Evolutionary conservation across 2,113 vertebrate genomes (phyloP), one percentile per base, ranked within the genome.

Genomic region (Balaeniceps rex): DNA sequence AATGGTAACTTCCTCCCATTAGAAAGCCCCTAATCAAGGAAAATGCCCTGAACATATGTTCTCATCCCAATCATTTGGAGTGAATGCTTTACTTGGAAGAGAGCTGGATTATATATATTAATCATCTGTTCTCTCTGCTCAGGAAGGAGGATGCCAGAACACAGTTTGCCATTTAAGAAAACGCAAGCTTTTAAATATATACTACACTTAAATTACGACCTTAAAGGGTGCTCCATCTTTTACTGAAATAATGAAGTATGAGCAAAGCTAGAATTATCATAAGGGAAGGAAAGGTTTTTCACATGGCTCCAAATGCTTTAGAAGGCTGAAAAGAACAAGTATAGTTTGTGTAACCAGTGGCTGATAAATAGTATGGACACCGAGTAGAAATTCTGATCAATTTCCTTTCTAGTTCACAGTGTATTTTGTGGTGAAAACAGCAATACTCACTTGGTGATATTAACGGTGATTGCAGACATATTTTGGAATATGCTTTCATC

Each of bases 401-500:
- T 29, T 31, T 55, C 47, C 52, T 78, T 65, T 52, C 55, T 70
- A 51, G 46, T 33, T 58, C 58, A 38, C 33, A 58, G 23, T 36
- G 52, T 38, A 12, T 70, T 71, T 64, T 75, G 31, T 63, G 40
- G 58, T 60, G 63, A 72, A 58, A 33, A 34, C 1, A 71, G 65
- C 47, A 70, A 13, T 40, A 94, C 97, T 97, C 90, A 97, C 97
- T 98, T 97, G 70, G 69, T 90, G 81, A 97, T 12, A 16, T 18
- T 90, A 75, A 96, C 12, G 29, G 83, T 71, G 94, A 97, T n/a
- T 24, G 87, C 95, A 44, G 90, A 70, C 33, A 69, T 91, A 11
- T 72, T 77, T 90, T 91, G 78, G 83, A 97, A 96, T 24, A 23
- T 12, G 12, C 42, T 90, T 90, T 97, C 84, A 46, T 91, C 95